Evolutionary conservation across 2,113 vertebrate genomes (phyloP), one percentile per base, ranked within the genome.

Genomic region (Lucifuga dentata): DNA sequence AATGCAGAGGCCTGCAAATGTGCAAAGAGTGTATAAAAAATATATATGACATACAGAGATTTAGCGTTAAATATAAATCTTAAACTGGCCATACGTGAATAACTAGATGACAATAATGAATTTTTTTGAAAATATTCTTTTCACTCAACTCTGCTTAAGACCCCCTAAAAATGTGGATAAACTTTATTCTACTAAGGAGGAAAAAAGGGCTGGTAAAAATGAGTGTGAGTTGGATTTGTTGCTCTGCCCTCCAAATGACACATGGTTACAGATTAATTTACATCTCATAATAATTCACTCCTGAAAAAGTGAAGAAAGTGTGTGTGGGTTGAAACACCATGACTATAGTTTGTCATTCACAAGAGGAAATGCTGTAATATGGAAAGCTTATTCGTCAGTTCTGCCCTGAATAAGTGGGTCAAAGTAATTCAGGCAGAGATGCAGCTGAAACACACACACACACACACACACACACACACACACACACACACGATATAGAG

Each of bases 241-340:
- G 20, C 33, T 20, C 61, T 86, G 73, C 15, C 68, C 67, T 72
- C 64, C 68, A 64, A 36, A 77, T 43, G 26, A 44, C 43, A 20
- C 58, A 53, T 21, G 13, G 86, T 89, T 90, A 80, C 3, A 75
- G 68, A 86, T 89, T 91, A 85, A 89, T 83, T 21, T 63, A 45
- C 50, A 56, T 15, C 38, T 75, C 56, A 60, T 53, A 92, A 90
- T 92, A 65, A 90, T 87, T 91, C 11, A 92, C 87, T 41, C 10
- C 32, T 0, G 5, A 36, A 38, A 53, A 40, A 76, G 41, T 12
- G 8, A 38, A 11, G 16, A 8, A 2, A 26, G 7, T 51, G 41
- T 44, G 35, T n/a, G n/a, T n/a, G n/a, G n/a, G n/a, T n/a, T n/a
- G n/a, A n/a, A n/a, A n/a, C n/a, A n/a, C n/a, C n/a, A n/a, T n/a